Percentiles rank a stretch among this genome's conserved stretches.
phyloP scores from a whole-genome alignment of 2,888 invertebrate genomes.

The Eilema sororculum region DNA sequence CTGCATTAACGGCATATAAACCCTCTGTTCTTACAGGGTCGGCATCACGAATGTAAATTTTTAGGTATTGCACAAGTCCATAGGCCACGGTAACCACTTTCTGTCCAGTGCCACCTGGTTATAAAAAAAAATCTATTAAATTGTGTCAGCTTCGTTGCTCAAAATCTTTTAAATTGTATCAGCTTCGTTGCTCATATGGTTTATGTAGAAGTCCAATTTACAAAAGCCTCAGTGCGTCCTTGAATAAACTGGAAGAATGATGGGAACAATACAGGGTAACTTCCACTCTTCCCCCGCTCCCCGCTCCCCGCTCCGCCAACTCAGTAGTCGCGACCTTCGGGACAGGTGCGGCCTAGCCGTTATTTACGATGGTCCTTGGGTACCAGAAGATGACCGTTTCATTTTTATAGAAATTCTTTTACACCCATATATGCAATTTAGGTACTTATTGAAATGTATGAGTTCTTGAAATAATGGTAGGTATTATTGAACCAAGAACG shows the following conservation, averaged over 20 bases:
- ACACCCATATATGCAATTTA: constrained; percentile 50
- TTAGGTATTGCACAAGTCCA: too few species aligned
- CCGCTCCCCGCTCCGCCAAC: neutral
- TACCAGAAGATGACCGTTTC: constrained; percentile 59
- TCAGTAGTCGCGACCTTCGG: constrained; percentile 26
- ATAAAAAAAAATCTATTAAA: too few species aligned
- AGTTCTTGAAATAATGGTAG: constrained; percentile 14
- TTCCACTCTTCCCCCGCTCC: neutral
- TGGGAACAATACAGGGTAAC: neutral
- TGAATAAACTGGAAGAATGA: neutral
- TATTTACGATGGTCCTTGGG: constrained; percentile 70
- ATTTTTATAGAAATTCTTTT: constrained; percentile 66
- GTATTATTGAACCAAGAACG: neutral
- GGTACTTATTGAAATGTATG: constrained; percentile 28
- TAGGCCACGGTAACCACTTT: too few species aligned
- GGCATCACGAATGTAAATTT: too few species aligned
- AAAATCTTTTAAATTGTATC: neutral
- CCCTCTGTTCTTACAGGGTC: too few species aligned
- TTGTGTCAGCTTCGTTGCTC: too few species aligned
- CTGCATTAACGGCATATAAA: too few species aligned
- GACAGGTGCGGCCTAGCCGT: constrained; percentile 70
- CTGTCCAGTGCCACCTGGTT: too few species aligned
- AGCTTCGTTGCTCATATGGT: neutral
- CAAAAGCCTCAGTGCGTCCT: neutral
- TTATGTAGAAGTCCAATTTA: neutral